These are phyloP conservation scores for Corella eumyota DNA, from an alignment of 23 tunicate species.

Conservation along the genomic window DNA sequence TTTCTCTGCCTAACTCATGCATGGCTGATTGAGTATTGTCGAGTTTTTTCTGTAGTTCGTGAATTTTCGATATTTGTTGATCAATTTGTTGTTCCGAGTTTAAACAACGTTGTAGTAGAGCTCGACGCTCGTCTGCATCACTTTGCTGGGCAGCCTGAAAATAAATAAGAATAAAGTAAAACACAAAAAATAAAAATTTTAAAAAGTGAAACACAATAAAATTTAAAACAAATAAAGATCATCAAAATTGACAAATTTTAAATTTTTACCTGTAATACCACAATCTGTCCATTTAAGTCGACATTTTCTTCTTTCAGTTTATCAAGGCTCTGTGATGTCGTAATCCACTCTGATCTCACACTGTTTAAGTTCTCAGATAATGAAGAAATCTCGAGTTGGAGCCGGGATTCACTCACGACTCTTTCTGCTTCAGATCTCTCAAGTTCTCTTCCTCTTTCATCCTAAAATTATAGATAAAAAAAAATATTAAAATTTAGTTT, in stretches of 20 bases:
- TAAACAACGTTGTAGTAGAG: conserved; percentile 72
- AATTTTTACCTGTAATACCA: conserved; percentile 26
- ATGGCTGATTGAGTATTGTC: conserved; percentile 79
- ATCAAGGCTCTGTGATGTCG: conserved; percentile 38
- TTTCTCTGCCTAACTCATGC: conserved; percentile 93
- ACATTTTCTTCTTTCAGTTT: conserved; percentile 25
- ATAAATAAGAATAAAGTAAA: neutral
- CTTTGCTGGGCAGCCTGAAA: conserved; percentile 54
- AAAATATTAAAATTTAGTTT: too few species aligned
- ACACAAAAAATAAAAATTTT: neutral
- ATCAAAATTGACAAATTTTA: too few species aligned
- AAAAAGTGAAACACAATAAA: neutral
- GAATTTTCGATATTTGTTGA: conserved; percentile 28
- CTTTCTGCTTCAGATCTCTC: conserved; percentile 50
- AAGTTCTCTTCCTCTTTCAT: conserved; percentile 18
- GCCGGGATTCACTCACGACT: conserved; percentile 43
- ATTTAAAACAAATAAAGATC: neutral
- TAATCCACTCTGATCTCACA: conserved; percentile 63
- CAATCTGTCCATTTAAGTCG: conserved; percentile 52
- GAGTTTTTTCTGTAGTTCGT: conserved; percentile 27
- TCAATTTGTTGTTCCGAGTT: conserved; percentile 64
- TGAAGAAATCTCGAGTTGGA: conserved; percentile 63
- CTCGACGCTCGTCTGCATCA: conserved; percentile 76
- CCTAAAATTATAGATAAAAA: conserved; percentile 12
- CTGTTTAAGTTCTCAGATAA: conserved; percentile 67